A percentile compares a stretch with the other conserved stretches of the same genome.
Conservation (phyloP, 2,797 vertebrate species). For the Rallus crepitans region DNA sequence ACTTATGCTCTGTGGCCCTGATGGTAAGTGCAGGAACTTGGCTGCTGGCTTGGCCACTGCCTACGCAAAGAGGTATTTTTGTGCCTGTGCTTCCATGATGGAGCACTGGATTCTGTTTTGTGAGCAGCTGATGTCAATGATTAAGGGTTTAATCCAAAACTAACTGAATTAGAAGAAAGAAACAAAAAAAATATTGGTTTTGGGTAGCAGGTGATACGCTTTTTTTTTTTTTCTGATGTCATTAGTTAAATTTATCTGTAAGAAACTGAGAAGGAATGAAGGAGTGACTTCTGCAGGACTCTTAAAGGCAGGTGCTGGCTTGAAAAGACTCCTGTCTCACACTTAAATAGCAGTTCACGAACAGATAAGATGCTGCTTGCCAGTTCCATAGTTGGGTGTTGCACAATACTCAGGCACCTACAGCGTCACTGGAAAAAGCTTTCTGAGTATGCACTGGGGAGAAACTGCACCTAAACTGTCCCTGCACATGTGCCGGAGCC, state of each 20-base stretch:
- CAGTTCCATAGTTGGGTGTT: neutral
- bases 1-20: neutral
- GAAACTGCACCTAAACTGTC: neutral
- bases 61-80: neutral
- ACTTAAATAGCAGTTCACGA: neutral
- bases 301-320: neutral
- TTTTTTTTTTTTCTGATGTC: neutral
- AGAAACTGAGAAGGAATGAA: constrained; percentile 12
- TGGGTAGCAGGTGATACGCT: neutral
- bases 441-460: neutral
- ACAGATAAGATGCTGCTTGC: neutral
- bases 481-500: accelerated
- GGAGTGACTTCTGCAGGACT: constrained; percentile 14
- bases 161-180: neutral
- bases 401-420: neutral
- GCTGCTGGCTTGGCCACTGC: neutral
- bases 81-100: neutral
- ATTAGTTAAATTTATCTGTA: neutral
- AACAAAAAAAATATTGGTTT: neutral
- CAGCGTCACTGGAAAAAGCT: neutral
- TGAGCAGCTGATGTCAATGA: neutral
- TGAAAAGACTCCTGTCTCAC: neutral
- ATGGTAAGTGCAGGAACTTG: neutral
- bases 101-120: neutral
- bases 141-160: neutral